phyloP scores from a whole-genome alignment of 2,797 vertebrate species.

The Acipenser oxyrinchus region DNA sequence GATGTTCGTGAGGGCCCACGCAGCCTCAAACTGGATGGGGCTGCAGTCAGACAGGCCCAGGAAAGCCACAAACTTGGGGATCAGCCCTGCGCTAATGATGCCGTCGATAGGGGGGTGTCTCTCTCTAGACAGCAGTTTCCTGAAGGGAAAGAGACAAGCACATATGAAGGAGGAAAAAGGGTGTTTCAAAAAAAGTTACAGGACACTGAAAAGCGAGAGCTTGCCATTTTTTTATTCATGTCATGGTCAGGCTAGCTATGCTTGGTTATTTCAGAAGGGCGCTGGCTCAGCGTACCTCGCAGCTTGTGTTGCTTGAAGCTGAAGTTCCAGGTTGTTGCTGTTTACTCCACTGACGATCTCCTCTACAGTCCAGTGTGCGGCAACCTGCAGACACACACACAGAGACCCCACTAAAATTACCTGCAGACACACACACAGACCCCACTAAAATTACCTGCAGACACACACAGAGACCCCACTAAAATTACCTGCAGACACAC shows the following conservation, averaged over 20 bases:
- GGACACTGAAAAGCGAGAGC: neutral
- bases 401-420: no score
- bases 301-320: constrained; percentile 90
- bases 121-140: constrained; percentile 91
- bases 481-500: no score
- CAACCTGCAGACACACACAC: constrained; percentile 37
- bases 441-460: no score
- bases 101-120: constrained; percentile 88
- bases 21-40: constrained; percentile 91
- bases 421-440: no score
- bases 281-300: constrained; percentile 63
- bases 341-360: constrained; percentile 81
- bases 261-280: no score
- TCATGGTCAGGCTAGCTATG: no score
- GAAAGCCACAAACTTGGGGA: constrained; percentile 82
- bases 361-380: constrained; percentile 81
- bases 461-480: no score
- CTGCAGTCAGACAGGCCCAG: constrained; percentile 66
- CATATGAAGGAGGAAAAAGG: neutral
- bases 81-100: constrained; percentile 82
- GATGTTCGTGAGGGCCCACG: constrained; percentile 96
- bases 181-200: neutral
- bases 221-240: no score
- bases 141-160: constrained; percentile 30
- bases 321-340: constrained; percentile 59